phyloP scores from a whole-genome alignment of 2,797 vertebrate genomes.

The Alosa sapidissima region DNA sequence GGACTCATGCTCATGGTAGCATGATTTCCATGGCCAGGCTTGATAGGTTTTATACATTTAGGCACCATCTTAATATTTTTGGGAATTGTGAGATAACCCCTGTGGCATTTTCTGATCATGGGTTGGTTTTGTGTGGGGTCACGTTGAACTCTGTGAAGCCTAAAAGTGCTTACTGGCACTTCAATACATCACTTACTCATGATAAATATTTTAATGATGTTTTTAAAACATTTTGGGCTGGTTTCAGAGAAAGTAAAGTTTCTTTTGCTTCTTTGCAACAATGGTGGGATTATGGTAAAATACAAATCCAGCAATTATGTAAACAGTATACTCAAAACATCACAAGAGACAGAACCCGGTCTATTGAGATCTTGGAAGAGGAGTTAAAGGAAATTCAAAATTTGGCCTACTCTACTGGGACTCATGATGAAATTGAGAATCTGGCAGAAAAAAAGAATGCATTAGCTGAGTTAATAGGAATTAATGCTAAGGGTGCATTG shows the following conservation, averaged over 20 bases:
- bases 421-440: not conserved
- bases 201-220: not conserved
- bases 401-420: not conserved
- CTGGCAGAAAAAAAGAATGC: not conserved
- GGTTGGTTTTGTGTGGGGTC: not conserved
- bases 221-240: no score
- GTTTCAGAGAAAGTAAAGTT: no score
- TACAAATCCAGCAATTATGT: not conserved
- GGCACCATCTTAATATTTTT: not conserved
- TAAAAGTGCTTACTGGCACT: not conserved
- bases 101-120: not conserved
- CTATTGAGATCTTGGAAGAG: not conserved
- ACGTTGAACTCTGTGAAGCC: not conserved
- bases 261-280: not conserved
- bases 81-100: not conserved
- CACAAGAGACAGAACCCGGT: not conserved
- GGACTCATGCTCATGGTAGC: not conserved
- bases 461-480: not conserved
- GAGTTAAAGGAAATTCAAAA: not conserved
- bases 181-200: not conserved
- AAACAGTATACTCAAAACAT: not conserved
- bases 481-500: not conserved
- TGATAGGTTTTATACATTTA: not conserved
- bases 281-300: slow-evolving; percentile 8
- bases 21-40: not conserved